Percentiles rank a stretch among this genome's conserved stretches.
Conservation (phyloP, 2,113 vertebrate species). For the Meleagris gallopavo region DNA sequence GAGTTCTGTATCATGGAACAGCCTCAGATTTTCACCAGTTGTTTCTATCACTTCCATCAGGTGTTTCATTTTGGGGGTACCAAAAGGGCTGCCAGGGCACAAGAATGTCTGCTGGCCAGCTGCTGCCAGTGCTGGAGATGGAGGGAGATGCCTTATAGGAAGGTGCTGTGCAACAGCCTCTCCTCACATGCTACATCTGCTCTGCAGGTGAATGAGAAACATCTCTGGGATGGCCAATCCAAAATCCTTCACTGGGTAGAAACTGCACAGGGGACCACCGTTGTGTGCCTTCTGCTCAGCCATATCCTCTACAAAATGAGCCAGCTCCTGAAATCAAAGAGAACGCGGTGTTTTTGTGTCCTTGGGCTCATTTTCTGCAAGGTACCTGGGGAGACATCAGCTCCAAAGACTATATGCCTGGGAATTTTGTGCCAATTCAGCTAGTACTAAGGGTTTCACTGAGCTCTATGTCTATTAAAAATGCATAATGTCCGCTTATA, state of each 20-base stretch:
- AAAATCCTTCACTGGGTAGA: not conserved
- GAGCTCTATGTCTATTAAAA: constrained; percentile 31
- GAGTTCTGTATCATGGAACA: accelerated
- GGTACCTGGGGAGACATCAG: constrained; percentile 64
- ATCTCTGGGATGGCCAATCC: not conserved
- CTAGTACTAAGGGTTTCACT: constrained; percentile 46
- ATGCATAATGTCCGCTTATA: constrained; percentile 57
- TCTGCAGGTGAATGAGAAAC: not conserved
- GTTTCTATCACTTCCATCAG: not conserved
- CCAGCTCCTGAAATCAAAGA: constrained; percentile 5
- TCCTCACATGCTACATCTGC: not conserved
- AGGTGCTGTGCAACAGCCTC: not conserved
- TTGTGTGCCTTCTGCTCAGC: not conserved
- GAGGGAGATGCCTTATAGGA: not conserved
- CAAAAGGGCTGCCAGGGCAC: not conserved
- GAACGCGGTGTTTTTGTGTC: constrained; percentile 37
- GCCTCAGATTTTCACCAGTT: not conserved
- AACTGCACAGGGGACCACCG: not conserved
- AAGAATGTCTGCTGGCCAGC: not conserved
- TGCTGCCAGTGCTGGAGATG: not conserved
- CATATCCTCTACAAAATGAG: constrained; percentile 7
- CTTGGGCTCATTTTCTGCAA: constrained; percentile 62
- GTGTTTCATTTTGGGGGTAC: not conserved
- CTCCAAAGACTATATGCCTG: constrained; percentile 47
- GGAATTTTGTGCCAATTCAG: constrained; percentile 67